Evolutionary conservation across 92 coral and sea anemone species (phyloP).

Genomic region (Palythoa caribaeorum): DNA sequence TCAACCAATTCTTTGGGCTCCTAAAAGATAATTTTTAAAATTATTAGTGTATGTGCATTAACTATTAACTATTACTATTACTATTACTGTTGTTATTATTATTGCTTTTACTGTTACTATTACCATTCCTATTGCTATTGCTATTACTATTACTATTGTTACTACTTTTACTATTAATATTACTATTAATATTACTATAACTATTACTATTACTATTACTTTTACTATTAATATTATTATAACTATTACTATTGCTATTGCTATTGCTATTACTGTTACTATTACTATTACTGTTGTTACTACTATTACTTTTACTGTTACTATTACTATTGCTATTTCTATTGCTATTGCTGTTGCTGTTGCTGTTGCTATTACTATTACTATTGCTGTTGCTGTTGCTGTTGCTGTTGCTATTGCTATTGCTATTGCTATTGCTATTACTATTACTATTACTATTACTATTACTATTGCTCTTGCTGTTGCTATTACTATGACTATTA

Average conservation of each 20-base stretch:
- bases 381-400: too few relatives aligned
- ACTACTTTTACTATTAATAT: background rate
- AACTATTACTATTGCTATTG: background rate
- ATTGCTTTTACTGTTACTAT: background rate
- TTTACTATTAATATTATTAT: background rate
- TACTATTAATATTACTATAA: background rate
- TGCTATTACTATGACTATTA: background rate
- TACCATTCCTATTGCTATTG: background rate
- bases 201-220: background rate
- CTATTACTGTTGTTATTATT: background rate
- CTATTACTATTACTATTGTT: background rate
- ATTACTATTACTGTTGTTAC: background rate
- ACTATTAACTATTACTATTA: background rate
- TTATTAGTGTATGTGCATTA: background rate
- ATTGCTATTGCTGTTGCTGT: background rate
- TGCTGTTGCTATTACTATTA: background rate
- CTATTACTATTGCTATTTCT: background rate
- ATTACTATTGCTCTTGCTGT: background rate
- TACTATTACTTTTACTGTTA: background rate
- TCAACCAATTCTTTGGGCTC: constrained; percentile 82
- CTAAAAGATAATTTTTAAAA: background rate
- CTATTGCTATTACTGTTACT: background rate
- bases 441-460: background rate
- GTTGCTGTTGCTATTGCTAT: too few relatives aligned
- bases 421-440: too few relatives aligned